Evolutionary conservation across 2,797 vertebrate genomes (phyloP).

Genomic region (Lepus townsendii): DNA sequence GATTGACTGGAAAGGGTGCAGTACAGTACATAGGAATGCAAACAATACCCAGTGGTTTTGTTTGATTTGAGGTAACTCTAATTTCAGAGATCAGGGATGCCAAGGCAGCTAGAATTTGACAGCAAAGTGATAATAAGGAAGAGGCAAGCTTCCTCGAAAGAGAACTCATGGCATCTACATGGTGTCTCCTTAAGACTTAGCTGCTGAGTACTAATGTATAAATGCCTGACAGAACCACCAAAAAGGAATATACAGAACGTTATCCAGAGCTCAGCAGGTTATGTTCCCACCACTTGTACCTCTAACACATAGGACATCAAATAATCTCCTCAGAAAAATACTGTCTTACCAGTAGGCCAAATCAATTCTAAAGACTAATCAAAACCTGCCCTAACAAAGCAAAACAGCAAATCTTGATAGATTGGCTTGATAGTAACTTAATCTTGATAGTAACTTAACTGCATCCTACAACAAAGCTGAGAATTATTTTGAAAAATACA

Average conservation of each 20-base stretch:
- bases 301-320: neutral
- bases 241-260: constrained; percentile 1
- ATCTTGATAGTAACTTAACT: constrained; percentile 5
- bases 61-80: neutral
- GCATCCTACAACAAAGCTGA: neutral
- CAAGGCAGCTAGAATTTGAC: neutral
- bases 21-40: neutral
- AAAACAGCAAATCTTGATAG: constrained; percentile 40
- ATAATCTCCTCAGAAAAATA: constrained; percentile 3
- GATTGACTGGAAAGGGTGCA: neutral
- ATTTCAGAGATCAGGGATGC: constrained; percentile 17
- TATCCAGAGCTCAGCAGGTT: constrained; percentile 19
- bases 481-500: neutral
- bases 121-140: constrained; percentile 4
- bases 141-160: neutral
- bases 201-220: neutral
- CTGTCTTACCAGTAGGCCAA: neutral
- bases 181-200: neutral
- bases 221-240: neutral
- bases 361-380: neutral
- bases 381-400: neutral
- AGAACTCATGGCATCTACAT: neutral
- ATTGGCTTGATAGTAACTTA: neutral
- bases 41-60: neutral
- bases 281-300: neutral